A percentile compares a stretch with the other conserved stretches of the same genome.
These are phyloP conservation scores for Eospalax fontanierii DNA, from an alignment of 2,797 vertebrate genomes.

Conservation along the genomic window DNA sequence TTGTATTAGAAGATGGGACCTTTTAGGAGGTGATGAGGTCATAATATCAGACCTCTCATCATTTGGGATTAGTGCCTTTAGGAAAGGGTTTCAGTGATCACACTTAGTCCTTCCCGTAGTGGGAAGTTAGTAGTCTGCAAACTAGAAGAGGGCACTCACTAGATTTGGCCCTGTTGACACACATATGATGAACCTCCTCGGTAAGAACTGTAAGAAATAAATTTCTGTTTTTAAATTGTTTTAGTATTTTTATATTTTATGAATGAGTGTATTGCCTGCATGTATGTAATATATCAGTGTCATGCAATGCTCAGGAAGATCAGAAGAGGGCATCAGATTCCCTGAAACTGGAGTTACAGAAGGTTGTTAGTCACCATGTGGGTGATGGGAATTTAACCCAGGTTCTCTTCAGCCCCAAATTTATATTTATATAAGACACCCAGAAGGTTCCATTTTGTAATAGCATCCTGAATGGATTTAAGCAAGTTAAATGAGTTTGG, in stretches of 20 bases:
- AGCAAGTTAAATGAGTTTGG: not conserved
- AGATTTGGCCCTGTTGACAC: not conserved
- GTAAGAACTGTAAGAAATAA: not conserved
- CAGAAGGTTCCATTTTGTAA: not conserved
- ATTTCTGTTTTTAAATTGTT: not conserved
- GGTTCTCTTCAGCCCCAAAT: no score
- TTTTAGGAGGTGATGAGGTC: not conserved
- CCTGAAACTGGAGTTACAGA: no score
- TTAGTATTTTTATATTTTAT: no score
- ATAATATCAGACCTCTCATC: not conserved
- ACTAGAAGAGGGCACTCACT: not conserved
- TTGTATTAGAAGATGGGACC: not conserved
- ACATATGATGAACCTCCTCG: not conserved
- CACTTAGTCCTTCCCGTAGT: not conserved
- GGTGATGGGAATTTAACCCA: no score
- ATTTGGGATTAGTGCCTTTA: not conserved
- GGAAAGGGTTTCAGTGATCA: not conserved
- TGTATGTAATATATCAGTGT: no score
- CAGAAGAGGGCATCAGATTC: no score
- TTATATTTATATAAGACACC: accelerated
- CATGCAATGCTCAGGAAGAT: no score
- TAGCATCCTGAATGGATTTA: not conserved
- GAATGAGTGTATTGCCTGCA: no score
- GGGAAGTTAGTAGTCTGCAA: not conserved
- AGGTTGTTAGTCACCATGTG: no score